Base-by-base conservation (phyloP, 1,140 invertebrate species). In the Drosophila arizonae region DNA sequence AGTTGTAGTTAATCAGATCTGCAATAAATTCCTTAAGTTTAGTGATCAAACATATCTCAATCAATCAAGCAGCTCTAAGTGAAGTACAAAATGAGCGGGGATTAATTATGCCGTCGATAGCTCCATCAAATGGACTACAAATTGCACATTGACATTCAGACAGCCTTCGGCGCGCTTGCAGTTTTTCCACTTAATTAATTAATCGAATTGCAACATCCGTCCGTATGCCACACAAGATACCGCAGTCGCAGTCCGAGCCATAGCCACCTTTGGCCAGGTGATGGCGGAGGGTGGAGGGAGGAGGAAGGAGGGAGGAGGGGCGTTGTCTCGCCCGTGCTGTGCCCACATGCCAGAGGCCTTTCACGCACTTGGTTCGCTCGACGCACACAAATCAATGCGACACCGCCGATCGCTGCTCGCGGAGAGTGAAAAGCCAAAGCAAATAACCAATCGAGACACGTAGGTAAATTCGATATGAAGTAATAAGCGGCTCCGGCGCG, bases 81-180 rank as follows among this genome's bases (percentile, higher is more conserved):
- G 52, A 50, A 50, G 48, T 50, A 26, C 48, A 17, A 56, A 30
- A 15, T 39, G 36, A 46, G 66, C 13, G 46, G 58, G 55, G 30
- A 36, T 24, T 33, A 60, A 28, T 28, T 17, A 45, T 15, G 26
- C 5, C 15, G 15, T 50, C 26, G 36, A 51, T 71, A 79, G 55
- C 61, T 71, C 54, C 63, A 71, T 72, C 79, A 74, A 65, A 79
- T 69, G 69, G 68, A 79, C 36, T 39, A 87, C 84, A 87, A 87
- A 87, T 87, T 88, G 84, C 77, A 77, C 79, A 86, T 84, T 87
- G 84, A 87, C 84, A 87, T 88, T 87, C 84, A 79, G 66, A 77
- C 77, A 88, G 77, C 76, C 54, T 50, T 60, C 39, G 67, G 54
- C 58, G 57, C 68, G 82, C 71, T 76, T 79, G 67, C 64, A 84